Percentiles rank a stretch among this genome's conserved stretches.
phyloP scores from a whole-genome alignment of 2,888 invertebrate genomes.

The Metellina segmentata region DNA sequence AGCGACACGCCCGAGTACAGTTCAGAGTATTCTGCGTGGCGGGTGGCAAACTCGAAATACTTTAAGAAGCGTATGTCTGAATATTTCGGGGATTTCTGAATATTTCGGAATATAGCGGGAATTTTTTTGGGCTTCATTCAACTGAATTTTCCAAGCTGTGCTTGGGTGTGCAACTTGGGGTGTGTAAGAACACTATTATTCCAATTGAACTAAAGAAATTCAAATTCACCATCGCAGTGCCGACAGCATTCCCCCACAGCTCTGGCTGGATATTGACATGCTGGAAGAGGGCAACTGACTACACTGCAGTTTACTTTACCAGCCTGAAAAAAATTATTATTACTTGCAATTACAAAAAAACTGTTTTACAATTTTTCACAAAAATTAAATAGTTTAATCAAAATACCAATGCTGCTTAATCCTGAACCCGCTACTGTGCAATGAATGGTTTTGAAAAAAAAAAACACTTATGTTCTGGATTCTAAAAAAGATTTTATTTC shows the following conservation, averaged over 20 bases:
- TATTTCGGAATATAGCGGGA: too few species aligned
- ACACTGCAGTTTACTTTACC: slow-evolving; percentile 69
- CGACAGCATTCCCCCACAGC: slow-evolving; percentile 61
- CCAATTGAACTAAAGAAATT: background rate
- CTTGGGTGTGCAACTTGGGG: background rate
- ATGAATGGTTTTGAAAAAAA: too few species aligned
- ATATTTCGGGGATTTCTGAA: too few species aligned
- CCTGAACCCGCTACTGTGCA: too few species aligned
- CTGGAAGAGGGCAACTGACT: slow-evolving; percentile 56
- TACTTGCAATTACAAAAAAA: background rate
- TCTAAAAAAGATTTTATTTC: too few species aligned
- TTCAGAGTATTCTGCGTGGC: too few species aligned
- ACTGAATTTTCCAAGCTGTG: too few species aligned
- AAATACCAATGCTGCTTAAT: background rate
- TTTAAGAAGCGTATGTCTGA: too few species aligned
- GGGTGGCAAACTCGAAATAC: too few species aligned
- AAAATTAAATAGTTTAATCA: background rate
- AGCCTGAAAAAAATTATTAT: slow-evolving; percentile 11
- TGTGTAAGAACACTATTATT: background rate
- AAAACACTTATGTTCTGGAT: too few species aligned
- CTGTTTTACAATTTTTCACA: background rate
- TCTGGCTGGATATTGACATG: slow-evolving; percentile 66
- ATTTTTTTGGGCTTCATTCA: too few species aligned
- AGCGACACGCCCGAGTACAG: too few species aligned
- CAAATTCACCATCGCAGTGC: slow-evolving; percentile 62